A percentile compares a stretch with the other conserved stretches of the same genome.
Evolutionary conservation across 2,113 vertebrate genomes (phyloP).

Genomic region (Catharus fuscescens): DNA sequence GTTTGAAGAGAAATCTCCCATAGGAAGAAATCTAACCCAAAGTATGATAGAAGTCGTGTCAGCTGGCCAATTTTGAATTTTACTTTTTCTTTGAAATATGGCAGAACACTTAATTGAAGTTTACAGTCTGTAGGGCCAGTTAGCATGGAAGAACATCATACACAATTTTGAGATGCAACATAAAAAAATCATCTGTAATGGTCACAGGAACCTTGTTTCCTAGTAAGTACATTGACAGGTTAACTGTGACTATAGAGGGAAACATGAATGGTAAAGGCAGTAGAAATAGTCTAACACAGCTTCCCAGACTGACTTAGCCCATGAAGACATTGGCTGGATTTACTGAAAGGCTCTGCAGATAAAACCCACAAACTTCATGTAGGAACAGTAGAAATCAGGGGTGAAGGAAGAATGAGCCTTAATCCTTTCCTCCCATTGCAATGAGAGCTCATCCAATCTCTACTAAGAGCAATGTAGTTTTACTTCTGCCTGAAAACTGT

Average conservation of each 20-base stretch:
- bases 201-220: conserved; percentile 65
- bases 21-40: background rate
- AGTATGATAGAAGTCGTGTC: background rate
- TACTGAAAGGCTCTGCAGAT: background rate
- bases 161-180: conserved; percentile 62
- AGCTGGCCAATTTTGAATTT: background rate
- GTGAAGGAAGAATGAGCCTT: background rate
- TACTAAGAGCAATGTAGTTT: background rate
- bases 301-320: conserved; percentile 54
- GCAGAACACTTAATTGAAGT: conserved; percentile 36
- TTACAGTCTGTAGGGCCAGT: conserved; percentile 36
- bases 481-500: conserved; percentile 6
- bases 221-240: conserved; percentile 60
- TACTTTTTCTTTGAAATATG: background rate
- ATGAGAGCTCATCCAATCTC: background rate
- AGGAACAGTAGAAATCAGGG: background rate
- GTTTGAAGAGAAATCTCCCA: conserved; percentile 16
- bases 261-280: conserved; percentile 53
- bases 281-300: conserved; percentile 47
- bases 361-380: background rate
- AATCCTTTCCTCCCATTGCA: background rate
- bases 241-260: conserved; percentile 58
- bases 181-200: conserved; percentile 52
- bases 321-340: conserved; percentile 42
- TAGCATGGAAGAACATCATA: conserved; percentile 47